Evolutionary conservation across 2,888 invertebrate species (phyloP), one percentile per base, ranked within the genome.

Genomic region (Adelphocoris suturalis): DNA sequence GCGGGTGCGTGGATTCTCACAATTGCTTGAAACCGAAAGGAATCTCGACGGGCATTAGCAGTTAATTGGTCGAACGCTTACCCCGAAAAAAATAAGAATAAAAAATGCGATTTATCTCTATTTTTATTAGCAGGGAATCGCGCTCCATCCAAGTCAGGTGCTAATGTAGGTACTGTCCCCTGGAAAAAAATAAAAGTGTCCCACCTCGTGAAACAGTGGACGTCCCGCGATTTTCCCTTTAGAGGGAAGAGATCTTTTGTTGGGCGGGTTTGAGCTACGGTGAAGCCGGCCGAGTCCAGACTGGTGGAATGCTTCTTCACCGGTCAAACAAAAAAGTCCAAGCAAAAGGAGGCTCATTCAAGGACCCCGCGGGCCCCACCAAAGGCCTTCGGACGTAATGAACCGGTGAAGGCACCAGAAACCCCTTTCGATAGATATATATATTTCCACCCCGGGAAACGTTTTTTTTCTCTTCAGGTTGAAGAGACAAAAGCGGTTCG

Each of bases 331-430:
- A 68, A 68, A 68, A 68, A 68, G 23, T 23, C 23, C 23, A 19
- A 68, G 68, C 68, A 68, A 68, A 68, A 68, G 68, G 68, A 68
- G 68, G 68, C 68, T 68, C 68, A 68, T 68, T 68, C 68, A 68
- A 68, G 68, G 68, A 68, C 68, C 68, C 68, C 68, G 68, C 68
- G 68, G 68, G 68, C 68, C 68, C 9, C 68, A 68, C 68, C 68
- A 68, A 68, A 68, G 68, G 68, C 68, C 68, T 68, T 68, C 68
- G 68, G 27, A 68, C 68, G 68, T 68, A 68, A 68, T 23, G 68
- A 68, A 68, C 68, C 68, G 68, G 68, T 68, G 68, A 23, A 27
- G 68, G 68, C 68, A 68, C 23, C 68, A 68, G 68, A 68, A 68
- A 68, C 61, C 61, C 68, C 23, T 68, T 11, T 68, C 23, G 68